A percentile compares a stretch with the other conserved stretches of the same genome.
Conservation (phyloP, 2,113 vertebrate species). For the Turnix velox region DNA sequence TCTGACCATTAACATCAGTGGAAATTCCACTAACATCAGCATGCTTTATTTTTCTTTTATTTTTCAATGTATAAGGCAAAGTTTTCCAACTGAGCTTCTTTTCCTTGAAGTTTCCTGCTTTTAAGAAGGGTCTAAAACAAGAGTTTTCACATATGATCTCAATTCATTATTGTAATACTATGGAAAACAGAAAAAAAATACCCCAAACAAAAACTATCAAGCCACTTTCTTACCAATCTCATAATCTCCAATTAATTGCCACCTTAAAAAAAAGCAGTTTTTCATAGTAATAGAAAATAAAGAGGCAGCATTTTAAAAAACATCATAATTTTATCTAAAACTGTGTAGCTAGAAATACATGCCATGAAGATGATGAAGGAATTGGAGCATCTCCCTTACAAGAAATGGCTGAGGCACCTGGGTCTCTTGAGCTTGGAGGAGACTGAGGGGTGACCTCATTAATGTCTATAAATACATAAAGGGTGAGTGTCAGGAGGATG, state of each 20-base stretch:
- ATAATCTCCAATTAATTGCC: background rate
- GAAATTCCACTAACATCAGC: background rate
- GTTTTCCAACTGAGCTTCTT: background rate
- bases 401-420: too few species aligned
- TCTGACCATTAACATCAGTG: background rate
- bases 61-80: background rate
- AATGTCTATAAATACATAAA: too few species aligned
- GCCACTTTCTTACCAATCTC: background rate
- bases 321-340: background rate
- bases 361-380: too few species aligned
- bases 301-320: background rate
- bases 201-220: background rate
- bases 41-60: background rate
- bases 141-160: background rate
- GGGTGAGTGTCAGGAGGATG: too few species aligned
- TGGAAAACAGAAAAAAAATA: background rate
- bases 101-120: background rate
- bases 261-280: background rate
- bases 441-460: too few species aligned
- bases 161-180: background rate
- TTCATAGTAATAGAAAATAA: background rate
- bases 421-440: too few species aligned
- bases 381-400: too few species aligned
- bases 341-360: background rate
- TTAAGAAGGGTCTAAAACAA: background rate